Percentiles rank a stretch among this genome's conserved stretches.
These are phyloP conservation scores for Leptatherina wallacei DNA, from an alignment of 2,797 vertebrate genomes.

Conservation along the genomic window DNA sequence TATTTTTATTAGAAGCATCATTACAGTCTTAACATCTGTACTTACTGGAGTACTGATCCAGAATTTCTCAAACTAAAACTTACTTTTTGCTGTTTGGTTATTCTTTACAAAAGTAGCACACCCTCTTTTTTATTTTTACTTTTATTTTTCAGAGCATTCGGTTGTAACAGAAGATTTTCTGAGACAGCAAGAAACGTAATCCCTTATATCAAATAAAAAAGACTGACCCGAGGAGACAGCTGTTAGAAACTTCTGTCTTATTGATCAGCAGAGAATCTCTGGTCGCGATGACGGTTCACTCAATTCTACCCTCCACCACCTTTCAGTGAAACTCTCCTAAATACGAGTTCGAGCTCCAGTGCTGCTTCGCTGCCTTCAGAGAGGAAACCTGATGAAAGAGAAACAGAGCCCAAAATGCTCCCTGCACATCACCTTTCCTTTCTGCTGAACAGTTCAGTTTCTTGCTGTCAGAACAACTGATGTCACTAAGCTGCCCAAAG, in stretches of 20 bases:
- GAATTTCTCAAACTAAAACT: slow-evolving; percentile 1
- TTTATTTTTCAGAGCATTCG: slow-evolving; percentile 1
- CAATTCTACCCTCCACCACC: slow-evolving; percentile 4
- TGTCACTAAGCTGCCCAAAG: slow-evolving; percentile 82
- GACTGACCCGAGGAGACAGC: slow-evolving; percentile 16
- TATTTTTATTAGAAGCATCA: slow-evolving; percentile 38
- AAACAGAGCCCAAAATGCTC: slow-evolving; percentile 23
- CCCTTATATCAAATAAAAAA: slow-evolving; percentile 55
- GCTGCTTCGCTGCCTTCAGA: slow-evolving; percentile 13
- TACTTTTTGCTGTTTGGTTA: not conserved
- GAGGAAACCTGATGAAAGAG: slow-evolving; percentile 39
- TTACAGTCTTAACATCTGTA: slow-evolving; percentile 14
- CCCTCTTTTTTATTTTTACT: not conserved
- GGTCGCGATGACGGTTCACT: slow-evolving; percentile 3
- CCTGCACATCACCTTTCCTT: not conserved
- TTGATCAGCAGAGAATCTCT: slow-evolving; percentile 20
- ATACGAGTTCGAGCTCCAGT: slow-evolving; percentile 16
- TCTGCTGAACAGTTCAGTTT: slow-evolving; percentile 70
- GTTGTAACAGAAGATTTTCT: slow-evolving; percentile 9
- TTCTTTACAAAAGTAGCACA: slow-evolving; percentile 22
- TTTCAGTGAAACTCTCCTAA: slow-evolving; percentile 6
- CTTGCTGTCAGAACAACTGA: slow-evolving; percentile 81
- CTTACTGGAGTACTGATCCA: slow-evolving; percentile 33
- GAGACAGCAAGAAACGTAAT: slow-evolving; percentile 24
- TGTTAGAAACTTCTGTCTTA: slow-evolving; percentile 20